phyloP scores from a whole-genome alignment of 2,113 vertebrate species.

The Mesembrinibis cayennensis region DNA sequence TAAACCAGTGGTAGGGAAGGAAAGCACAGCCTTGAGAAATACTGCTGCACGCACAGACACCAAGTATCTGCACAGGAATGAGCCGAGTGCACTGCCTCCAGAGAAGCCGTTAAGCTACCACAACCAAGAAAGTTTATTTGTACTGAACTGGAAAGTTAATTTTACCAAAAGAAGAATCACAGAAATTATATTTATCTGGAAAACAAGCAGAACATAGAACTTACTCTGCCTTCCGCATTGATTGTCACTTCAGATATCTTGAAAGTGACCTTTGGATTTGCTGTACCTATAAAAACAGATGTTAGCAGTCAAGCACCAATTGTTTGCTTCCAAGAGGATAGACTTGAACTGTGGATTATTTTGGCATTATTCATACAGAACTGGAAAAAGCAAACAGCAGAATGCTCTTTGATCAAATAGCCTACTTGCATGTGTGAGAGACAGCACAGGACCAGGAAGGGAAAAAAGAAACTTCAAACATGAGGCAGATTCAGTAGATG shows the following conservation, averaged over 20 bases:
- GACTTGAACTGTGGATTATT: not conserved
- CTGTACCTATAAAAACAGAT: conserved; percentile 76
- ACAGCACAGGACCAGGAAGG: not conserved
- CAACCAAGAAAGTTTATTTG: not conserved
- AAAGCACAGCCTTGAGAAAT: conserved; percentile 10
- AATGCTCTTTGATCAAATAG: not conserved
- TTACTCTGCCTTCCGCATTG: conserved; percentile 78
- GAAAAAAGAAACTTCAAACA: not conserved
- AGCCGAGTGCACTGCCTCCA: not conserved
- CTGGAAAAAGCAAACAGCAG: not conserved
- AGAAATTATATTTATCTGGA: not conserved
- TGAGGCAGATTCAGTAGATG: not conserved
- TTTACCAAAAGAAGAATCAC: not conserved
- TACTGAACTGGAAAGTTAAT: not conserved
- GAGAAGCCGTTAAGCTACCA: not conserved
- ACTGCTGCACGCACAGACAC: not conserved
- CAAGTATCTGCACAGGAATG: not conserved
- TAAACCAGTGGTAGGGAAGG: not conserved
- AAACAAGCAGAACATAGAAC: conserved; percentile 36
- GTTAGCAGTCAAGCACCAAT: not conserved
- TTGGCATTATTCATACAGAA: not conserved
- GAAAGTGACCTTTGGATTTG: conserved; percentile 86
- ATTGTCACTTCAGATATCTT: conserved; percentile 82
- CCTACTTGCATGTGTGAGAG: not conserved
- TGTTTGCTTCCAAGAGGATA: not conserved